A percentile compares a stretch with the other conserved stretches of the same genome.
Conservation (phyloP, 2,113 vertebrate genomes). For the Apodemus speciosus region DNA sequence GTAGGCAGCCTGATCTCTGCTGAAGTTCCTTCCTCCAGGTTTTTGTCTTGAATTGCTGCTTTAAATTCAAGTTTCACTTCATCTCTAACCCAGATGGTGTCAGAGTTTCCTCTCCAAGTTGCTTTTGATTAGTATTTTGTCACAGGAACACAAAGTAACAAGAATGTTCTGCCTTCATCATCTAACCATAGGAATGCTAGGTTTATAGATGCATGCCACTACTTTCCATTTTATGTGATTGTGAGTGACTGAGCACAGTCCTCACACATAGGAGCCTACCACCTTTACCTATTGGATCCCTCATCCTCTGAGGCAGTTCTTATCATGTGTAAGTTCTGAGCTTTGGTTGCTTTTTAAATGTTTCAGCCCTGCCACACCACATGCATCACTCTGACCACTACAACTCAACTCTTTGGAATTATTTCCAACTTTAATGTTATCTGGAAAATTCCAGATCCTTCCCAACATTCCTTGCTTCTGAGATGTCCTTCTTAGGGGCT, state of each 20-base stretch:
- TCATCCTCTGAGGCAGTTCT: too few species aligned
- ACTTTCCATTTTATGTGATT: background rate
- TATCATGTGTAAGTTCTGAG: background rate
- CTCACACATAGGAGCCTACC: too few species aligned
- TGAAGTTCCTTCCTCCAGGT: too few species aligned
- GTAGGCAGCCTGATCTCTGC: background rate
- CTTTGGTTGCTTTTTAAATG: background rate
- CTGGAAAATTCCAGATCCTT: background rate
- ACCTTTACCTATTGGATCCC: background rate
- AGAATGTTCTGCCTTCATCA: background rate
- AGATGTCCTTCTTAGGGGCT: background rate
- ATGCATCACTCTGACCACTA: background rate
- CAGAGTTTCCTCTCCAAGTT: background rate
- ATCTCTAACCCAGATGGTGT: background rate
- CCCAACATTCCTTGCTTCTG: background rate
- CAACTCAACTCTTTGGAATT: background rate
- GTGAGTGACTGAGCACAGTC: background rate
- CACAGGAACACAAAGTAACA: background rate
- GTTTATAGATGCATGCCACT: background rate
- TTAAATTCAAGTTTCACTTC: background rate
- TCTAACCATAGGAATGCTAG: background rate
- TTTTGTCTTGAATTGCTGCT: background rate
- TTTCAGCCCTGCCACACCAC: rapidly evolving
- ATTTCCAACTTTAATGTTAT: background rate
- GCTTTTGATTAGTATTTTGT: background rate